A percentile compares a stretch with the other conserved stretches of the same genome.
Conservation (phyloP, 2,797 vertebrate genomes). For the Mormyrops boulengeri region DNA sequence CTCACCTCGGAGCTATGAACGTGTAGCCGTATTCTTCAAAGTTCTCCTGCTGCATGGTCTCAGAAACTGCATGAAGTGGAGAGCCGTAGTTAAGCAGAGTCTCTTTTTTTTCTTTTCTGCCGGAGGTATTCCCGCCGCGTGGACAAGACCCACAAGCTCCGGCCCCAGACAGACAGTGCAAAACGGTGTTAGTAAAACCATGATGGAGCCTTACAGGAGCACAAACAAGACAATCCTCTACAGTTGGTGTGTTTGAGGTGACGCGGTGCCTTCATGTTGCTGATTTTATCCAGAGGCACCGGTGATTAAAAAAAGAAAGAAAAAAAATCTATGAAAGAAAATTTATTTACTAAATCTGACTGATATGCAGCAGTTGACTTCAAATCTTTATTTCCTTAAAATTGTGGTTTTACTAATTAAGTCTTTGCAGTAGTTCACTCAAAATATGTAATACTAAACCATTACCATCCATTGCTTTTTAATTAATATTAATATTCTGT, state of each 20-base stretch:
- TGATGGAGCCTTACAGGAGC: neutral
- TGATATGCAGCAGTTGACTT: neutral
- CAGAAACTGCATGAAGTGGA: slow-evolving; percentile 67
- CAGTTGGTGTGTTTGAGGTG: slow-evolving; percentile 6
- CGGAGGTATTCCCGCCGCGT: neutral
- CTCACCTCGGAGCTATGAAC: slow-evolving; percentile 86
- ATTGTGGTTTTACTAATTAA: neutral
- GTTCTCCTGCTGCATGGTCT: slow-evolving; percentile 74
- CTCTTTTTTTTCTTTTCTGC: neutral
- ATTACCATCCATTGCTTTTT: neutral
- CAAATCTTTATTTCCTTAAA: neutral
- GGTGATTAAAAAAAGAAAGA: neutral
- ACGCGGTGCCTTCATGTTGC: neutral
- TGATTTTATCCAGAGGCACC: neutral
- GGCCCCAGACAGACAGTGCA: neutral
- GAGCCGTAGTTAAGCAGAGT: neutral
- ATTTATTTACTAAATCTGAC: neutral
- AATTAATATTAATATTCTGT: slow-evolving; percentile 1
- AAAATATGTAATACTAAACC: neutral
- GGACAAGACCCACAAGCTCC: neutral
- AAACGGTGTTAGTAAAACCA: neutral
- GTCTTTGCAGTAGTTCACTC: neutral
- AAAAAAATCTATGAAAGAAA: neutral
- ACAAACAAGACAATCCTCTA: slow-evolving; percentile 15
- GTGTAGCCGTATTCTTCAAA: slow-evolving; percentile 88